Conservation (phyloP, 2,888 invertebrate species). For the Callinectes sapidus region DNA sequence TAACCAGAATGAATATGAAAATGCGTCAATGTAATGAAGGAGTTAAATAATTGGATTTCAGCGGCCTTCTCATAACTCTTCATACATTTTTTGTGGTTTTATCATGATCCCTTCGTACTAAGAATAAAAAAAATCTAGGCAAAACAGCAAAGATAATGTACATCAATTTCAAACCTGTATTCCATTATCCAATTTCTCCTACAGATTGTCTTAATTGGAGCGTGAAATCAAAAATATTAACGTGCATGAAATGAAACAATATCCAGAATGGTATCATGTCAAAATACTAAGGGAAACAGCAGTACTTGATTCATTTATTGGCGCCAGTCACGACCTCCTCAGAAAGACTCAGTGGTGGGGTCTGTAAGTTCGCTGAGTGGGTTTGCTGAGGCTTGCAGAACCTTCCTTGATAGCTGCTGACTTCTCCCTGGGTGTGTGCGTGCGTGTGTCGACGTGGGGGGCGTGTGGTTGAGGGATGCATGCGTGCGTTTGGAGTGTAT, state of each 20-base stretch:
- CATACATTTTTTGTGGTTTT: too few species aligned
- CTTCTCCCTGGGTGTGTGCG: neutral
- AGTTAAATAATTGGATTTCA: too few species aligned
- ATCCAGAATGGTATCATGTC: neutral
- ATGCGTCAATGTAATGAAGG: too few species aligned
- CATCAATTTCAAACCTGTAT: neutral
- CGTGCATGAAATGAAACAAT: neutral
- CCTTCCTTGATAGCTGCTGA: neutral
- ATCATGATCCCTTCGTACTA: too few species aligned
- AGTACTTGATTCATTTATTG: neutral
- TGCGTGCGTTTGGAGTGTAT: slow-evolving; percentile 5
- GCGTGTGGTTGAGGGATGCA: slow-evolving; percentile 1
- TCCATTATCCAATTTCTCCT: neutral
- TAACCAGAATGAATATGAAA: too few species aligned
- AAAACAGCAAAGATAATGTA: too few species aligned
- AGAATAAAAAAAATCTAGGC: too few species aligned
- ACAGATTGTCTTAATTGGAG: neutral
- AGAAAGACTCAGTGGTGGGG: neutral
- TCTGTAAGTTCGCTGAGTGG: neutral
- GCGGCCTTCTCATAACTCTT: too few species aligned
- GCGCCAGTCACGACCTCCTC: neutral
- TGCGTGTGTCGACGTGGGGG: slow-evolving; percentile 8
- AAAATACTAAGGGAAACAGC: neutral
- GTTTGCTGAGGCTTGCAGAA: neutral
- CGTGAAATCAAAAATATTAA: neutral